Conservation (phyloP, 1,140 invertebrate species). For the Calliopsis andreniformis region DNA sequence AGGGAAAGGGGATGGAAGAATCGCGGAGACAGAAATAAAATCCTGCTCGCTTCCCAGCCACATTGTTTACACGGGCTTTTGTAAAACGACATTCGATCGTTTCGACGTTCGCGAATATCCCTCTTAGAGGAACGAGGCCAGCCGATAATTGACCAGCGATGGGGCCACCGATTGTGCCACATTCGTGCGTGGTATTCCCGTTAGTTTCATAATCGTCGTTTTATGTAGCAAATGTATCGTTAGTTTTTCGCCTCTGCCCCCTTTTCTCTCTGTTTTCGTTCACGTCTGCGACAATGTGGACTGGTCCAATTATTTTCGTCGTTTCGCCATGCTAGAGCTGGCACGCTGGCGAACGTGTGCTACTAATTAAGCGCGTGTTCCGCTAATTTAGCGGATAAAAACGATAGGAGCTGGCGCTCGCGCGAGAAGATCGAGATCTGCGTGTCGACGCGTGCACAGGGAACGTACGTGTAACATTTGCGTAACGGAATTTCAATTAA, state of each 20-base stretch:
- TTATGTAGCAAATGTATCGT: slow-evolving; percentile 12
- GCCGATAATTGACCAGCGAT: slow-evolving; percentile 11
- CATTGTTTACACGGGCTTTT: slow-evolving; percentile 3
- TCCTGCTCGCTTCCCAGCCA: neutral
- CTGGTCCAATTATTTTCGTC: slow-evolving; percentile 33
- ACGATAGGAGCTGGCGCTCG: slow-evolving; percentile 47
- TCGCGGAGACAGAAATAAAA: neutral
- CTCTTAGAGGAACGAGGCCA: neutral
- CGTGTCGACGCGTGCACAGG: neutral
- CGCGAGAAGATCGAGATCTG: too few species aligned
- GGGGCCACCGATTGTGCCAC: neutral
- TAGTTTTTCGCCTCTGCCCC: slow-evolving; percentile 3
- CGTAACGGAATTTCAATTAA: slow-evolving; percentile 61
- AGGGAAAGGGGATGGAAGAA: slow-evolving; percentile 16
- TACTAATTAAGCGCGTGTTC: slow-evolving; percentile 34
- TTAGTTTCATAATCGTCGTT: slow-evolving; percentile 14
- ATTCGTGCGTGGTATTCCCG: neutral
- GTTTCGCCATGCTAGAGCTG: neutral
- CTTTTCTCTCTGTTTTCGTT: too few species aligned
- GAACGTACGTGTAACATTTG: slow-evolving; percentile 28
- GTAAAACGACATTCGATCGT: slow-evolving; percentile 11
- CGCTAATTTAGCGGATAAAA: slow-evolving; percentile 46
- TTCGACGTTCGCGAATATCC: slow-evolving; percentile 25
- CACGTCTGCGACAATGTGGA: neutral
- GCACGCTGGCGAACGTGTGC: neutral